Percentiles rank a stretch among this genome's conserved stretches.
These are phyloP conservation scores for Stegana nigrithorax DNA, from an alignment of 2,888 invertebrate species.

Conservation along the genomic window DNA sequence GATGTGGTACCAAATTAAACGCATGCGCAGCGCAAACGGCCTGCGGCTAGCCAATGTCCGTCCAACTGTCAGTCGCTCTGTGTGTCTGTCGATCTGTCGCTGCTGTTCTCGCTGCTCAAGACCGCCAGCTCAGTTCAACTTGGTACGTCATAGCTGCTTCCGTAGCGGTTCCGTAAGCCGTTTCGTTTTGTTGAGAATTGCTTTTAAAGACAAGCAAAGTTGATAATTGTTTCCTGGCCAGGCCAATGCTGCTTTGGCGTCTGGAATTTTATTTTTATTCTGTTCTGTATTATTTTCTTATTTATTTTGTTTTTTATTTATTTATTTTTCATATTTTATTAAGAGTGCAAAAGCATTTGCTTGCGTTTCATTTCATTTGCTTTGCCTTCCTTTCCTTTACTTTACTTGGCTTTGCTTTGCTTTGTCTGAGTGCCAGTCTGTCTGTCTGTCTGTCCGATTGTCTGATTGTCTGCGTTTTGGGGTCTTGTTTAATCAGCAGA, in stretches of 20 bases:
- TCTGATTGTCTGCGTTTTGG: background rate
- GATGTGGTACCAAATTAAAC: slow-evolving; percentile 52
- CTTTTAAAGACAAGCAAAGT: slow-evolving; percentile 48
- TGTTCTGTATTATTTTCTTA: background rate
- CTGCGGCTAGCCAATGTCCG: slow-evolving; percentile 34
- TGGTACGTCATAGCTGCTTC: slow-evolving; percentile 27
- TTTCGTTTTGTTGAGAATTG: no score
- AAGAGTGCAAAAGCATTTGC: no score
- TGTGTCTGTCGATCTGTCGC: background rate
- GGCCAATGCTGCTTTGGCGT: no score
- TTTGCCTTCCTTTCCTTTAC: slow-evolving; percentile 18
- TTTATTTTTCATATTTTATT: slow-evolving; percentile 7
- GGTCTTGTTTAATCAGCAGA: slow-evolving; percentile 32
- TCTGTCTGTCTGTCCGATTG: slow-evolving; percentile 32
- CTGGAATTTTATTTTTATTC: slow-evolving; percentile 27
- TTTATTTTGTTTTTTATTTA: no score
- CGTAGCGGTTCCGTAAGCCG: slow-evolving; percentile 25
- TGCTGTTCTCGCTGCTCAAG: background rate
- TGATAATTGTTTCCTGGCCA: slow-evolving; percentile 60
- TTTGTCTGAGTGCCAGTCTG: slow-evolving; percentile 24
- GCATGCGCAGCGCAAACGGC: slow-evolving; percentile 48
- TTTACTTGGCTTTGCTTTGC: slow-evolving; percentile 26
- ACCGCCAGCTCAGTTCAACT: no score
- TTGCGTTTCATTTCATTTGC: no score
- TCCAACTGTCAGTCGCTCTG: background rate